Evolutionary conservation across 2,113 vertebrate genomes (phyloP), one percentile per base, ranked within the genome.

Genomic region (Apteryx owenii): DNA sequence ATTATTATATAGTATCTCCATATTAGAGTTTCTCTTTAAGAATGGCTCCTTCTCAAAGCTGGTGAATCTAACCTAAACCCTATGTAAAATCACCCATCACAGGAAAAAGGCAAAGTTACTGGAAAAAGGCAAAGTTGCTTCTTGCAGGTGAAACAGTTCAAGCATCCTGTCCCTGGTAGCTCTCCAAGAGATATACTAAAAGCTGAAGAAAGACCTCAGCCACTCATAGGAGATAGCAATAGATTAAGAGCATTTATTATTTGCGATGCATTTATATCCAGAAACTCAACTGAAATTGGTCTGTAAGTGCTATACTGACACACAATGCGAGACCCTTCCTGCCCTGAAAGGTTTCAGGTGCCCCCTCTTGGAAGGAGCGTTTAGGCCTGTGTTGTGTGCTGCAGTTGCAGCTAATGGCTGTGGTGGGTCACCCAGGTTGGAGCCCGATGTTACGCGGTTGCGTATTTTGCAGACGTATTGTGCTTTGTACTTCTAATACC

Each of bases 321-420:
- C 5, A 10, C 46, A 76, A 26, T 26, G 12, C 17, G 23, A 6
- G 50, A 73, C 1, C 15, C 5, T 65, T 88, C 25, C 28, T 88
- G 77, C 48, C 28, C 31, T 56, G 42, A 23, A 51, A 70, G 9
- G 29, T 66, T 90, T 83, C 2, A 3, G 50, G 38, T 70, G 42
- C 15, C 40, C 22, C 11, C 38, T 77, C 33, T 62, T 2, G 0
- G 40, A 5, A n/a, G 15, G 28, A 29, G 33, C n/a, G 8, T 84
- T 53, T 40, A 72, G 46, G 78, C 28, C 85, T 46, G 0, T 62
- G 17, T n/a, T 29, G 20, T 23, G 5, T 7, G 1, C 6, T 51
- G 1, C 1, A 1, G 25, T 36, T 66, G 33, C 15, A 64, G 38
- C 70, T 76, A 36, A 6, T 66, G 3, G 0, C n/a, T 66, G 13